Evolutionary conservation across 2,888 invertebrate genomes (phyloP).

Genomic region (Lycophotia porphyrea): DNA sequence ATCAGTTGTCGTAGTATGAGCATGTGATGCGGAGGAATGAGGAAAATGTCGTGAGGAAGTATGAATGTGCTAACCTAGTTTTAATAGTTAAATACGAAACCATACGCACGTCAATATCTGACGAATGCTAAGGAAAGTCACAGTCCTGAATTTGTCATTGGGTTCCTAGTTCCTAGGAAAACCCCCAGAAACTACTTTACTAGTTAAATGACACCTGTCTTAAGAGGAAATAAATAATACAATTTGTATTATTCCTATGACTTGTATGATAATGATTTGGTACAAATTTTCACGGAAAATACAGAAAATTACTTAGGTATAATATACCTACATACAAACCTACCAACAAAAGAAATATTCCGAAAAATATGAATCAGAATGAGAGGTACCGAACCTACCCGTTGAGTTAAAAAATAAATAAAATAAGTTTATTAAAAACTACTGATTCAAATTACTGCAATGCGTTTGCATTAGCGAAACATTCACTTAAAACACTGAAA

Average conservation of each 20-base stretch:
- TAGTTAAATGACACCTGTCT: not conserved
- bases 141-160: constrained; percentile 20
- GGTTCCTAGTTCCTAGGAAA: constrained; percentile 1
- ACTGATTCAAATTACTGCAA: too few relatives aligned
- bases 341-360: not conserved
- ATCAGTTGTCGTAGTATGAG: too few relatives aligned
- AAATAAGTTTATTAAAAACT: too few relatives aligned
- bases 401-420: too few relatives aligned
- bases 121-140: constrained; percentile 22
- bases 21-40: too few relatives aligned
- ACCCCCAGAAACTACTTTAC: constrained; percentile 10
- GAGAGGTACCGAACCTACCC: too few relatives aligned
- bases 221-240: not conserved
- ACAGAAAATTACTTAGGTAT: not conserved
- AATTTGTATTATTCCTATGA: not conserved
- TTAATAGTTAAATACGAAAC: not conserved
- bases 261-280: not conserved
- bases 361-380: not conserved
- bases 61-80: not conserved
- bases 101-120: constrained; percentile 16
- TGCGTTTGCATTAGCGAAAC: not conserved
- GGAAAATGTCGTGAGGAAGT: too few relatives aligned
- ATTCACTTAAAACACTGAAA: not conserved
- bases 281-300: not conserved
- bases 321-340: not conserved